A percentile compares a stretch with the other conserved stretches of the same genome.
phyloP scores from a whole-genome alignment of 92 coral and sea anemone genomes.

The Epizoanthus ramosus region DNA sequence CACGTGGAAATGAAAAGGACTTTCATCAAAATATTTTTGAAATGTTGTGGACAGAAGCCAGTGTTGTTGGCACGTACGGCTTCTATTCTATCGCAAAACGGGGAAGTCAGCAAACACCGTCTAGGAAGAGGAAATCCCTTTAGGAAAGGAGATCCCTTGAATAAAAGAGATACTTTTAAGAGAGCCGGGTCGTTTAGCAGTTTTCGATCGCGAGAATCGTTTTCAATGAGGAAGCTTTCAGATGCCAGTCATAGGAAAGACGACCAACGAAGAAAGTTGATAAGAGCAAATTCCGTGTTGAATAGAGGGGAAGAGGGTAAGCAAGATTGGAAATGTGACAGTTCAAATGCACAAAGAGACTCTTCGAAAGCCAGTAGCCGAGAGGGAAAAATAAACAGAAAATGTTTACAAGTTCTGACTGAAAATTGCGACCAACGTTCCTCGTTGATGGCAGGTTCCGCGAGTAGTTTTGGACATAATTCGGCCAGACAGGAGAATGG shows the following conservation, averaged over 20 bases:
- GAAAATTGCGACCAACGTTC: background rate
- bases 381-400: background rate
- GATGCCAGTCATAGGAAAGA: background rate
- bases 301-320: background rate
- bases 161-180: background rate
- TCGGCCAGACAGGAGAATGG: background rate
- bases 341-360: background rate
- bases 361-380: background rate
- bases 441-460: background rate
- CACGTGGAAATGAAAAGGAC: constrained; percentile 71
- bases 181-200: constrained; percentile 4
- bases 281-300: background rate
- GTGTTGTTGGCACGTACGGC: background rate
- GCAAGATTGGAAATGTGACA: background rate
- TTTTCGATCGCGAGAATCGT: background rate
- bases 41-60: constrained; percentile 40
- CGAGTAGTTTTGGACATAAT: background rate
- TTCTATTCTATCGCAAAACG: constrained; percentile 10
- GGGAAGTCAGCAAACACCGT: background rate
- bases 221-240: background rate
- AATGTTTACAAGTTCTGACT: background rate
- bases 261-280: background rate
- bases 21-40: constrained; percentile 50
- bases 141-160: background rate
- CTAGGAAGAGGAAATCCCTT: constrained; percentile 9